phyloP scores from a whole-genome alignment of 2,797 vertebrate species.

The Peromyscus attwateri region DNA sequence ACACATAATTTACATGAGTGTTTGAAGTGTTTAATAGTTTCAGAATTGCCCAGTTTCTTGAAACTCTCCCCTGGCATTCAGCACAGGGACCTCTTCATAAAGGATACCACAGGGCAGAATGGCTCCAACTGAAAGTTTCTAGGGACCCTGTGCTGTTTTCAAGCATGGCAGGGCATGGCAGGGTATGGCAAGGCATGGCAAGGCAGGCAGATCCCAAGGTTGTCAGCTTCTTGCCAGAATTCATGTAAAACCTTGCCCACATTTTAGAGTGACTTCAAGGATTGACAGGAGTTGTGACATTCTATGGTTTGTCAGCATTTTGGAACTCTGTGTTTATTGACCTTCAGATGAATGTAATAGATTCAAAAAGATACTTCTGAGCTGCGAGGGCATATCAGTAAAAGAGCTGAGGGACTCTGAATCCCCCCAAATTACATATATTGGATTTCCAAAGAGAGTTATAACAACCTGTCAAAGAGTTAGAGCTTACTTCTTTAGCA shows the following conservation, averaged over 20 bases:
- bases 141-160: not conserved
- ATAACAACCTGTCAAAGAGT: not conserved
- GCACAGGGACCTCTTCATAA: not conserved
- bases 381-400: not conserved
- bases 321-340: constrained; percentile 12
- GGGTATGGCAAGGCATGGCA: not conserved
- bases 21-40: not conserved
- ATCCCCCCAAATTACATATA: not conserved
- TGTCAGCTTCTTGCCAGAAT: not conserved
- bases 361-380: not conserved
- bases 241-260: not conserved
- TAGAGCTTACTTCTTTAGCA: not conserved
- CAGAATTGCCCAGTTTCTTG: not conserved
- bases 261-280: not conserved
- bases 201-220: too few species aligned
- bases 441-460: constrained; percentile 22
- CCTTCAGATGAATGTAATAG: constrained; percentile 23
- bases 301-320: constrained; percentile 28
- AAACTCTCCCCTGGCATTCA: not conserved
- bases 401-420: not conserved
- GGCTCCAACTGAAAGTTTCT: not conserved
- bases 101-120: not conserved
- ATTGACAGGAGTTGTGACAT: not conserved
- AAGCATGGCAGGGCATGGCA: not conserved
- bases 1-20: constrained; percentile 20